Base-by-base conservation (phyloP, 2,797 vertebrate genomes). In the Sebastes minor region DNA sequence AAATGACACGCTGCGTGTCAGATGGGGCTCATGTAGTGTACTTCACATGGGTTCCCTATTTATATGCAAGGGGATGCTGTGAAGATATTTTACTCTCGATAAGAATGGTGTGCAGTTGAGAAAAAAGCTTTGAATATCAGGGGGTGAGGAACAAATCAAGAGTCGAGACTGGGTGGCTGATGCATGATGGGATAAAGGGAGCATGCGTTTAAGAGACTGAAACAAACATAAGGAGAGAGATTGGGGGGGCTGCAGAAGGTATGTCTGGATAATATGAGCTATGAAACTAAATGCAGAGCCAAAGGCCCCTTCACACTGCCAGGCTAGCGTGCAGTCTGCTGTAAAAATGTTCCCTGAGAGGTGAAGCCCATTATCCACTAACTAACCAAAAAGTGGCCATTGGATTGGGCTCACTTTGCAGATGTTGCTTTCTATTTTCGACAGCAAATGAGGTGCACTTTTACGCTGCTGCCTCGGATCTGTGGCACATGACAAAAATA, bases 361-460 rank as follows among this genome's bases (percentile, higher is more conserved):
- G 84, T 87, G 85, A 87, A 89, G 65, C 79, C 91, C 88, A 94
- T 93, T 92, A 94, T 88, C 87, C 66, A 83, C 84, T 79, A 87
- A 91, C 87, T 81, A 90, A 76, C 80, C 76, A 84, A 89, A 91
- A 84, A 80, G 90, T 83, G 92, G 80, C 80, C 82, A 88, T 70
- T 63, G 60, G 64, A 80, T 74, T 62, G 60, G 76, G 71, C 87
- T 84, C 84, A 80, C 84, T 89, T 91, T 85, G 76, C 88, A 88
- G 82, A 87, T 88, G 88, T 76, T 87, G 68, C 71, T 32, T 71
- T 90, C 85, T 87, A 85, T 92, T 91, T 92, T 90, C 46, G 73
- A 77, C 83, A 69, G 75, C 3, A 46, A 86, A 84, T 61, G 70
- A 82, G 74, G 57, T 74, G 74, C 82, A 85, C 84, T 86, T 85